phyloP scores from a whole-genome alignment of 2,888 invertebrate species.

The Isoperla grammatica region DNA sequence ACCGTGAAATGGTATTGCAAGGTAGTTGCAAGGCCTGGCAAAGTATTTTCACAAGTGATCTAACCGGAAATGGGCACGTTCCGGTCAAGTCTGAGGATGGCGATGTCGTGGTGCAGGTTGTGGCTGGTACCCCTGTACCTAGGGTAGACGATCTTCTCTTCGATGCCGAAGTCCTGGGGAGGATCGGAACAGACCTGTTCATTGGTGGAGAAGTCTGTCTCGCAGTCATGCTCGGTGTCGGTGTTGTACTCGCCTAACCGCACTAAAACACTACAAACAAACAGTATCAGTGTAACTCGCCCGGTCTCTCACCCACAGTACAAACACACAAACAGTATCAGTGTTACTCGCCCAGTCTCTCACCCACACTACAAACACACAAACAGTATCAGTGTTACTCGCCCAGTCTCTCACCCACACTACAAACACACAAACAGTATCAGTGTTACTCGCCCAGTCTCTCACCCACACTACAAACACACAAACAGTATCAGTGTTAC shows the following conservation, averaged over 20 bases:
- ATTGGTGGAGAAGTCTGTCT: constrained; percentile 37
- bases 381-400: too few relatives aligned
- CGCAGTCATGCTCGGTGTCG: constrained; percentile 55
- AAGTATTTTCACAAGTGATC: constrained; percentile 2
- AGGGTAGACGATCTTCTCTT: constrained; percentile 60
- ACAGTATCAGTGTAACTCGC: too few relatives aligned
- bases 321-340: constrained; percentile 56
- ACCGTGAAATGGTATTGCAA: too few relatives aligned
- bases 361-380: too few relatives aligned
- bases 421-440: too few relatives aligned
- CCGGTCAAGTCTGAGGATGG: constrained; percentile 55
- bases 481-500: too few relatives aligned
- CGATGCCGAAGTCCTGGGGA: constrained; percentile 56
- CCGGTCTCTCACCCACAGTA: too few relatives aligned
- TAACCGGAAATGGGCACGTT: constrained; percentile 47
- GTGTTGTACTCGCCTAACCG: constrained; percentile 63
- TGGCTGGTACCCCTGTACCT: constrained; percentile 52
- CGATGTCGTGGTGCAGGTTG: constrained; percentile 65
- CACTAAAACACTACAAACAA: constrained; percentile 45
- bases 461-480: too few relatives aligned
- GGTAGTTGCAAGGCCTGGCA: too few relatives aligned
- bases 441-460: too few relatives aligned
- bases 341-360: constrained; percentile 62
- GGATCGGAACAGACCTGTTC: constrained; percentile 50
- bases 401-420: too few relatives aligned